Percentiles rank a stretch among this genome's conserved stretches.
These are phyloP conservation scores for Polyommatus iphigenia DNA, from an alignment of 2,888 invertebrate genomes.

Conservation along the genomic window DNA sequence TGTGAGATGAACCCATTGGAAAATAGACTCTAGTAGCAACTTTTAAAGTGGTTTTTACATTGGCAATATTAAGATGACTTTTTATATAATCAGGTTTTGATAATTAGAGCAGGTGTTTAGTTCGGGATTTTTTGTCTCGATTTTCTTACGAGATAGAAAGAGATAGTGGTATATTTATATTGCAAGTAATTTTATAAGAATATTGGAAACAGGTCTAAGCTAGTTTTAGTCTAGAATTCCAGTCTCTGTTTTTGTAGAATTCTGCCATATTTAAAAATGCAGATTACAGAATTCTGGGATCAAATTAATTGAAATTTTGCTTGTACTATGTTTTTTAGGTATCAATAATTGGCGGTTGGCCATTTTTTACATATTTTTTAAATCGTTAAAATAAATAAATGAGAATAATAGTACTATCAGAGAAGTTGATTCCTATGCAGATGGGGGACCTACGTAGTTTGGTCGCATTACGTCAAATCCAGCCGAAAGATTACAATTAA, in stretches of 20 bases:
- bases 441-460: too few species aligned
- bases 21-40: background rate
- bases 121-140: constrained; percentile 39
- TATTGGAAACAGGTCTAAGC: constrained; percentile 2
- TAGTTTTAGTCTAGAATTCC: constrained; percentile 3
- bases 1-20: background rate
- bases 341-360: too few species aligned
- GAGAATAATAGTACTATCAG: too few species aligned
- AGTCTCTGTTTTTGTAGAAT: background rate
- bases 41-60: constrained; percentile 13
- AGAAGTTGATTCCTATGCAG: too few species aligned
- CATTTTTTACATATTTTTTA: too few species aligned
- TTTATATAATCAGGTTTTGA: constrained; percentile 37
- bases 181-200: background rate
- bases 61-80: background rate
- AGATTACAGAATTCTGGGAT: background rate
- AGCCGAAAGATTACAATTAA: too few species aligned
- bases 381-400: too few species aligned
- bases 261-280: background rate
- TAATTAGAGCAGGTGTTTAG: constrained; percentile 45
- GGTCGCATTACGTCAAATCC: too few species aligned
- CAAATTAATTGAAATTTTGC: background rate
- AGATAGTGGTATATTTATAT: constrained; percentile 14
- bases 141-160: constrained; percentile 22
- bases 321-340: too few species aligned